These are phyloP conservation scores for Okamejei kenojei DNA, from an alignment of 2,797 vertebrate genomes.

Conservation along the genomic window DNA sequence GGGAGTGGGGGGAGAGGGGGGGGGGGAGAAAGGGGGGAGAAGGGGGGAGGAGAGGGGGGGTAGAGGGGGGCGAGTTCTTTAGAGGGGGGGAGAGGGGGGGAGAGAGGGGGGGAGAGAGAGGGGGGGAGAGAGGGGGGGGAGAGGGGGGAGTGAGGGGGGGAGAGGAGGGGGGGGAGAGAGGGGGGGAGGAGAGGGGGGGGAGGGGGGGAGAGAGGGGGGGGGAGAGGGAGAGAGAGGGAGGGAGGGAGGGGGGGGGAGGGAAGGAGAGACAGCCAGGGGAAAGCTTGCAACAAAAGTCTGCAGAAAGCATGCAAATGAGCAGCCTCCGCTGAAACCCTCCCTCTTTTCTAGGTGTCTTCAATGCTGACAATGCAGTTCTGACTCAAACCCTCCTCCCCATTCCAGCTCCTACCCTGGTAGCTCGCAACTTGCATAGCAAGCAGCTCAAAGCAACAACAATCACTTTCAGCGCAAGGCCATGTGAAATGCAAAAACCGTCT, in stretches of 20 bases:
- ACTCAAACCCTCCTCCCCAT: constrained; percentile 51
- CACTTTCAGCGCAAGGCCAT: constrained; percentile 53
- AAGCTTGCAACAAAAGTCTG: constrained; percentile 49
- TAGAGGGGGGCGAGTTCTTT: no score
- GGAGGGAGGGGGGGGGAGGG: background rate
- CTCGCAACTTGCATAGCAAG: constrained; percentile 54
- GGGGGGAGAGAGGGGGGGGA: no score
- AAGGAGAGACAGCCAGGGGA: constrained; percentile 52
- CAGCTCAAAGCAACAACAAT: constrained; percentile 57
- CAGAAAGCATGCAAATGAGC: constrained; percentile 37
- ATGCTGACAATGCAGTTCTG: constrained; percentile 68
- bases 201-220: background rate
- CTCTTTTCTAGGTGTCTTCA: constrained; percentile 60
- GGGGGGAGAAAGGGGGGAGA: no score
- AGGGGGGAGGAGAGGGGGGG: no score
- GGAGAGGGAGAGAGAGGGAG: background rate
- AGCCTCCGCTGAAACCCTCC: constrained; percentile 63
- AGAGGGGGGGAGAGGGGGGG: no score
- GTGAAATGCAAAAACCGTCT: constrained; percentile 45
- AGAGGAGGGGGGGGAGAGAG: no score
- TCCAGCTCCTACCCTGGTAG: constrained; percentile 59
- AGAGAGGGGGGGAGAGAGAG: no score
- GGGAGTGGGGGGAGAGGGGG: no score
- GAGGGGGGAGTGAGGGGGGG: no score
- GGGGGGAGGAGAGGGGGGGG: no score